Evolutionary conservation across 2,113 vertebrate species (phyloP).

Genomic region (Cichladusa arquata): DNA sequence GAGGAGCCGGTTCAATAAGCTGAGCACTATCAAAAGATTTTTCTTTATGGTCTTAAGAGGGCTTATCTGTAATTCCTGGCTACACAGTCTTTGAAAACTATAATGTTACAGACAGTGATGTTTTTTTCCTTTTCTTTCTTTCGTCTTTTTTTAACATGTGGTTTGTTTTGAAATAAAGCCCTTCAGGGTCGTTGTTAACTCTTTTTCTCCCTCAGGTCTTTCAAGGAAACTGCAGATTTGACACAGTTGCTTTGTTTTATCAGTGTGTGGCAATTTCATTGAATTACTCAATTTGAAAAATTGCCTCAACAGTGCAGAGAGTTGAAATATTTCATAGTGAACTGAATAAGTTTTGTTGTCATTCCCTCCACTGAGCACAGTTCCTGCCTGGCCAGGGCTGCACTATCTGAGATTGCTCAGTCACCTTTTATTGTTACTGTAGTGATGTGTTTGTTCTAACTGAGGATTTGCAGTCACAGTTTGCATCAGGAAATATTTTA

Average conservation of each 20-base stretch:
- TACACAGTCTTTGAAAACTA: conserved; percentile 17
- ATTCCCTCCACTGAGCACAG: neutral
- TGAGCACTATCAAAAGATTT: neutral
- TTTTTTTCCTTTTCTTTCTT: neutral
- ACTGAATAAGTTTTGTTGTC: neutral
- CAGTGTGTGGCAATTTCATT: neutral
- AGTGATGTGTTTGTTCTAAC: neutral
- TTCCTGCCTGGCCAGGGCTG: neutral
- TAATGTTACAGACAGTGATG: neutral
- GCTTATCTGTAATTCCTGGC: conserved; percentile 56
- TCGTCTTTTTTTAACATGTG: neutral
- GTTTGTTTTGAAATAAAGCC: conserved; percentile 36
- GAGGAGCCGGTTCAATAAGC: conserved; percentile 30
- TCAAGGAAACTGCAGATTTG: neutral
- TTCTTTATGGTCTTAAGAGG: conserved; percentile 33
- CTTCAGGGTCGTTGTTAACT: neutral
- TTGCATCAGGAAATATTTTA: neutral
- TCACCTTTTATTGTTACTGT: neutral
- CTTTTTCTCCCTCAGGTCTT: neutral
- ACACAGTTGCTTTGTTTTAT: neutral
- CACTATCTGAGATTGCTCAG: neutral
- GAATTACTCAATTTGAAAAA: neutral
- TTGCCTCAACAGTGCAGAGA: neutral
- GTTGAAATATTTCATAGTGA: neutral
- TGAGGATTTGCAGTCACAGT: neutral